A percentile compares a stretch with the other conserved stretches of the same genome.
Conservation (phyloP, 2,888 invertebrate genomes). For the Andrena chrysosceles region DNA sequence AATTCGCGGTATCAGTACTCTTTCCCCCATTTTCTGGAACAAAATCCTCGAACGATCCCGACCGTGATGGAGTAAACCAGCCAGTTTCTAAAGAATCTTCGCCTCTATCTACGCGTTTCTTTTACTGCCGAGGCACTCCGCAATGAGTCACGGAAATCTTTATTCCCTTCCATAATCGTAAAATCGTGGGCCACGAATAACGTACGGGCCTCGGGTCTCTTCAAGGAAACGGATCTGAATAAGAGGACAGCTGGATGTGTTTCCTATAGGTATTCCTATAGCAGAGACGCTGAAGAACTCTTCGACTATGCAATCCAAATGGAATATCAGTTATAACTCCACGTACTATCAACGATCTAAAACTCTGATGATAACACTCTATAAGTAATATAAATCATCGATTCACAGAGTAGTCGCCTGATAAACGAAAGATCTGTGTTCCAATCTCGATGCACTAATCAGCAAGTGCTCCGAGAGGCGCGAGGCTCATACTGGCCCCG, state of each 20-base stretch:
- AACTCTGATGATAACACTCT: too few species aligned
- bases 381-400: too few species aligned
- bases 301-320: too few species aligned
- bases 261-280: too few species aligned
- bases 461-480: not conserved
- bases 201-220: conserved; percentile 2
- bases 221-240: conserved; percentile 22
- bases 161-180: conserved; percentile 54
- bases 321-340: too few species aligned
- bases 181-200: conserved; percentile 43
- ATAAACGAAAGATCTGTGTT: too few species aligned
- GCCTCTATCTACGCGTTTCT: conserved; percentile 49
- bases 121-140: conserved; percentile 53
- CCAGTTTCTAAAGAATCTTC: conserved; percentile 19
- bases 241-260: not conserved
- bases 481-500: not conserved
- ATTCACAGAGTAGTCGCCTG: too few species aligned
- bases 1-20: conserved; percentile 62
- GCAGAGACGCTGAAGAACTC: too few species aligned
- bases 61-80: conserved; percentile 43
- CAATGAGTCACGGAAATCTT: conserved; percentile 61
- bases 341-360: too few species aligned
- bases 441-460: not conserved
- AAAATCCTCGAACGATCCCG: conserved; percentile 26
- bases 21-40: conserved; percentile 5